Base-by-base conservation (phyloP, 2,113 vertebrate species). In the Lagopus muta region DNA sequence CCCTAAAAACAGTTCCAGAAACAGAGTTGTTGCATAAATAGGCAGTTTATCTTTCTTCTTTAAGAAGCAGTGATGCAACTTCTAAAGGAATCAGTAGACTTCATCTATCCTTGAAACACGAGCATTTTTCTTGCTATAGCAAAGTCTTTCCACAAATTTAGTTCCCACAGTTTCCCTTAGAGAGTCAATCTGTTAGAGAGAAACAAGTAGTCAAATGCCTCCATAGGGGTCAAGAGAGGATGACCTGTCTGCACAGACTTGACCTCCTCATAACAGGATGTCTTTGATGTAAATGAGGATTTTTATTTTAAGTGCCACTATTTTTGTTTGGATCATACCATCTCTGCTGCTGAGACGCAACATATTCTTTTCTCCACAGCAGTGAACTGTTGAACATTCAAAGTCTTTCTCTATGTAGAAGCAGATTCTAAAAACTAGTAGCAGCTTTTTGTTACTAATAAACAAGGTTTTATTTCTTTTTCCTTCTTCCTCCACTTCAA, bases 271-370 rank as follows among this genome's bases (percentile, higher is more conserved):
- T 93, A 94, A 95, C 86, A 95, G 93, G 94, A 91, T 87, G 92
- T 83, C 97, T 98, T 98, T 97, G 97, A 97, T 97, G 96, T 95
- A 38, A 81, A 47, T 48, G 61, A 96, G 92, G 87, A 77, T 92
- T 97, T 94, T 96, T 92, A 85, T 95, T 97, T 97, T 92, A 93
- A 92, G 93, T 9, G 6, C 92, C 93, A 71, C 97, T 97, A 38
- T 95, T 98, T 97, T 92, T 83, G 95, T 95, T 94, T 81, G 77
- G 85, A 42, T 80, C 3, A 8, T 86, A 48, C 54, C 43, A 34
- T 65, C 79, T 90, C 91, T 72, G 71, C 83, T 91, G 42, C 57
- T 0, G 36, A 92, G 78, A 78, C 82, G 72, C 86, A 85, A 25
- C 25, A 34, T 43, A 14, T 57, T 90, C 88, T 92, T 72, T 64